phyloP scores from a whole-genome alignment of 2,888 invertebrate species.

The Acleris cristana region DNA sequence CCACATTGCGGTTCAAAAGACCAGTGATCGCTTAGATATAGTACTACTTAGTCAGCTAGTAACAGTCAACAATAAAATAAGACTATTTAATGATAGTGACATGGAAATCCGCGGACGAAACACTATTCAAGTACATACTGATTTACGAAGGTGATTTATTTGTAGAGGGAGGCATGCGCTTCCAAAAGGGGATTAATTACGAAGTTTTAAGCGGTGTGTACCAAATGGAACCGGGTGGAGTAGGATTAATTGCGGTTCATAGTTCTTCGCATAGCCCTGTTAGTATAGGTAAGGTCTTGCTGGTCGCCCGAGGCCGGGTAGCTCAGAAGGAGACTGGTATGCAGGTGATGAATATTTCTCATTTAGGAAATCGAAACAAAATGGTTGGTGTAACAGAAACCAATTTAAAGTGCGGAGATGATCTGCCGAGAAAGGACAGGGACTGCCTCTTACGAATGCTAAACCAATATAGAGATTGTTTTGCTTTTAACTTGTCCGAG shows the following conservation, averaged over 20 bases:
- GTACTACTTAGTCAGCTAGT: not conserved
- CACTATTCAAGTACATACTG: not conserved
- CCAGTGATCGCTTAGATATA: conserved; percentile 6
- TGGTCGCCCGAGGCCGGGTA: conserved; percentile 1
- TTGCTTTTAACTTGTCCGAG: conserved; percentile 28
- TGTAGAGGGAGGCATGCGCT: not conserved
- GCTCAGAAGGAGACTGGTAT: not conserved
- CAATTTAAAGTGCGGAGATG: conserved; percentile 1
- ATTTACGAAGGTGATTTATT: conserved; percentile 1
- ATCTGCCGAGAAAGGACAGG: not conserved
- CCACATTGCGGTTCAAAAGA: conserved; percentile 9
- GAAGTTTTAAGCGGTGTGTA: not conserved
- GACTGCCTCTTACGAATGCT: not conserved
- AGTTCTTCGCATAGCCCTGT: not conserved
- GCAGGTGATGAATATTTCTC: not conserved
- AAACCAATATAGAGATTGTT: conserved; percentile 26
- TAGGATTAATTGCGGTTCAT: not conserved
- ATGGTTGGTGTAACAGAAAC: not conserved
- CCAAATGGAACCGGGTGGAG: not conserved
- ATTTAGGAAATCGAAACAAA: not conserved
- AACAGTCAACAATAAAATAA: conserved; percentile 4
- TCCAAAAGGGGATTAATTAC: not conserved
- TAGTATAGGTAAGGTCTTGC: not conserved
- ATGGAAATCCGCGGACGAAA: not conserved
- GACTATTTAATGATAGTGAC: not conserved